Percentiles rank a stretch among this genome's conserved stretches.
These are phyloP conservation scores for Tyto alba DNA, from an alignment of 2,113 vertebrate genomes.

Conservation along the genomic window DNA sequence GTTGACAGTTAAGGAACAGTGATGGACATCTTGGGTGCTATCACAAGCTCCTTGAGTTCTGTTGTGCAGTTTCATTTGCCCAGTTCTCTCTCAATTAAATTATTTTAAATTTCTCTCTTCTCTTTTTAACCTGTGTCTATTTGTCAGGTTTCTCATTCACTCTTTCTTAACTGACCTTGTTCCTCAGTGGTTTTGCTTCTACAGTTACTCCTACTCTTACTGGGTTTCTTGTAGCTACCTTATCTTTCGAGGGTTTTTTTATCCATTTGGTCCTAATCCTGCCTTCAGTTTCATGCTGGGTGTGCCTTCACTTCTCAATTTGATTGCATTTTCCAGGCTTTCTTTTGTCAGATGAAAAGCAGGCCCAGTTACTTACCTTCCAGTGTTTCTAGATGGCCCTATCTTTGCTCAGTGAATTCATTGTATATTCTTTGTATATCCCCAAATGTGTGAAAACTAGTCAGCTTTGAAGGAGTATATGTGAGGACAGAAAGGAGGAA, in stretches of 20 bases:
- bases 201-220: not conserved
- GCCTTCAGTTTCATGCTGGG: not conserved
- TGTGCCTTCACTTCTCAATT: not conserved
- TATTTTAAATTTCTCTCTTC: too few species aligned
- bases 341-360: not conserved
- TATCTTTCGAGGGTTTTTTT: not conserved
- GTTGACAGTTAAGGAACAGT: not conserved
- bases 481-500: not conserved
- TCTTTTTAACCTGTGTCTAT: not conserved
- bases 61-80: not conserved
- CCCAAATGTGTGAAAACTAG: not conserved
- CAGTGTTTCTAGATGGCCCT: not conserved
- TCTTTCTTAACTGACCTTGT: not conserved
- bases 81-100: not conserved
- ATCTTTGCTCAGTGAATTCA: not conserved
- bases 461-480: not conserved
- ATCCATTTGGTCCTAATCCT: not conserved
- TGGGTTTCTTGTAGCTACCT: not conserved
- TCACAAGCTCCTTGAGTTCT: not conserved
- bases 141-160: not conserved
- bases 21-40: rapidly evolving
- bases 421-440: not conserved
- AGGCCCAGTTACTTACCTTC: not conserved
- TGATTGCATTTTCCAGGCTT: not conserved
- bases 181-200: not conserved